These are phyloP conservation scores for Lampropteryx suffumata DNA, from an alignment of 2,888 invertebrate species.

Conservation along the genomic window DNA sequence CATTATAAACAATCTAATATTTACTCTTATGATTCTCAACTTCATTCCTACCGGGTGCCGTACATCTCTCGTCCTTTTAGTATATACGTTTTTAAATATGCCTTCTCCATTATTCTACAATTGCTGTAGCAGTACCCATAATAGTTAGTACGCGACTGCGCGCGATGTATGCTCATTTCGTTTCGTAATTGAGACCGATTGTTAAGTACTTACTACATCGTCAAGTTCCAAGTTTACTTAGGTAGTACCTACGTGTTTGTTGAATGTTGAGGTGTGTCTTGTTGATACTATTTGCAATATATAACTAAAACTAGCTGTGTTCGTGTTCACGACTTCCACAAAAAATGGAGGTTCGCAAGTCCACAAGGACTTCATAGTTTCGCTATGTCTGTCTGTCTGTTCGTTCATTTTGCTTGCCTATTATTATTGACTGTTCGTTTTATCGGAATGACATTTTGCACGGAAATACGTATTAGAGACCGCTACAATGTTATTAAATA, in stretches of 20 bases:
- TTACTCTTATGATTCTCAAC: too few relatives aligned
- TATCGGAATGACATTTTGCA: too few relatives aligned
- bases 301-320: background rate
- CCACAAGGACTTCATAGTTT: too few relatives aligned
- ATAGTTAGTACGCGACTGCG: constrained; percentile 40
- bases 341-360: too few relatives aligned
- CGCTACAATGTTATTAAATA: too few relatives aligned
- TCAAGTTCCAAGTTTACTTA: constrained; percentile 41
- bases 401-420: too few relatives aligned
- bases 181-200: constrained; percentile 66
- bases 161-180: constrained; percentile 43
- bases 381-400: too few relatives aligned
- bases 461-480: too few relatives aligned
- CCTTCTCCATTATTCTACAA: constrained; percentile 31
- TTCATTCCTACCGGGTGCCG: too few relatives aligned
- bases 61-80: too few relatives aligned
- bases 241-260: constrained; percentile 28
- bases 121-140: constrained; percentile 26
- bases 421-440: too few relatives aligned
- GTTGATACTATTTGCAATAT: constrained; percentile 2
- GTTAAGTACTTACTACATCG: constrained; percentile 47
- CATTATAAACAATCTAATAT: too few relatives aligned
- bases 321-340: background rate
- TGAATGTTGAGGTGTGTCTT: constrained; percentile 23
- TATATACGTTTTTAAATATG: constrained; percentile 4